phyloP scores from a whole-genome alignment of 2,888 invertebrate genomes.

The Conomelus anceps region DNA sequence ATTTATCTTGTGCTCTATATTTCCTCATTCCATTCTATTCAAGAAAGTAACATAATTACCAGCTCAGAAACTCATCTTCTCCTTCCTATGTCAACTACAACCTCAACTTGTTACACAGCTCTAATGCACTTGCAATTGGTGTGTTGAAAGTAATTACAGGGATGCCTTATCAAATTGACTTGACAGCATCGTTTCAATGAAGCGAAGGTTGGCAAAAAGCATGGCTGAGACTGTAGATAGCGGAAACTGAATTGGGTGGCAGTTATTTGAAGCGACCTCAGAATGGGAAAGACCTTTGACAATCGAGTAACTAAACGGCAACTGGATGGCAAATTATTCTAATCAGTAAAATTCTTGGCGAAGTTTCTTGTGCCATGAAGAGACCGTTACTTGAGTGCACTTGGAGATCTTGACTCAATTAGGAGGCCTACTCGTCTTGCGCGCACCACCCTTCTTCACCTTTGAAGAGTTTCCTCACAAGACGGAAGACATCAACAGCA shows the following conservation, averaged over 20 bases:
- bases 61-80: background rate
- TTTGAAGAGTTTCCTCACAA: background rate
- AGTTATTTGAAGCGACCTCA: slow-evolving; percentile 4
- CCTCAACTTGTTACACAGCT: background rate
- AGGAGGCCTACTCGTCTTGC: background rate
- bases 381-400: background rate
- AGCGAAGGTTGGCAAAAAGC: background rate
- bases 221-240: background rate
- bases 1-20: background rate
- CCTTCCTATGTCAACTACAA: background rate
- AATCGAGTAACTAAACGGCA: background rate
- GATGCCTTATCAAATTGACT: background rate
- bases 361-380: background rate
- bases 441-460: background rate
- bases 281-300: slow-evolving; percentile 6
- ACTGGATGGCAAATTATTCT: background rate
- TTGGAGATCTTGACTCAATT: background rate
- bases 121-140: background rate
- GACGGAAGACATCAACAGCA: background rate
- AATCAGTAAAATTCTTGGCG: slow-evolving; percentile 11
- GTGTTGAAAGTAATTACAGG: background rate
- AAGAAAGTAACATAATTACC: background rate
- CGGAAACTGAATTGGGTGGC: background rate
- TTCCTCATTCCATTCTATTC: background rate
- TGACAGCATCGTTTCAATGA: background rate